These are phyloP conservation scores for Chlamydotis undulata DNA, from an alignment of 2,113 vertebrate genomes.

Conservation along the genomic window DNA sequence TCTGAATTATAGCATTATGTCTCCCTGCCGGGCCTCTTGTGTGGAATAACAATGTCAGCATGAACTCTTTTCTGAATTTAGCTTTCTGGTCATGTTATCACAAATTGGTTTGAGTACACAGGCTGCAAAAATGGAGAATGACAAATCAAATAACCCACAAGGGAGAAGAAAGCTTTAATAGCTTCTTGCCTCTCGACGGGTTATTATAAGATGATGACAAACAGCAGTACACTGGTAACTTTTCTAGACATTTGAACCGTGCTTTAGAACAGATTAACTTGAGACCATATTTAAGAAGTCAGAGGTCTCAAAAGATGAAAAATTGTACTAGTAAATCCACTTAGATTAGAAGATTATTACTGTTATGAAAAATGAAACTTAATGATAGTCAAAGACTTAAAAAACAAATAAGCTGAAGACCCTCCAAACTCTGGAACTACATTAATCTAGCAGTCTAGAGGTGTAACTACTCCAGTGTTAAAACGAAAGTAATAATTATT, in stretches of 20 bases:
- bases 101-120: slow-evolving; percentile 63
- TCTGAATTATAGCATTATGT: slow-evolving; percentile 28
- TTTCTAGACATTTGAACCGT: background rate
- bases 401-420: background rate
- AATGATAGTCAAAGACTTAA: background rate
- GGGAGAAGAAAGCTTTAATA: slow-evolving; percentile 48
- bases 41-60: slow-evolving; percentile 50
- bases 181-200: slow-evolving; percentile 25
- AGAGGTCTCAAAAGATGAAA: slow-evolving; percentile 22
- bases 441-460: background rate
- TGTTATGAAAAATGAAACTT: background rate
- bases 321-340: background rate
- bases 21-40: slow-evolving; percentile 21
- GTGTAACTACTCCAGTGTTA: background rate
- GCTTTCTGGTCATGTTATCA: slow-evolving; percentile 58
- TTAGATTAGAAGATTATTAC: background rate
- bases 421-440: background rate
- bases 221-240: slow-evolving; percentile 20
- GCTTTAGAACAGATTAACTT: slow-evolving; percentile 35
- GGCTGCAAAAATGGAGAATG: slow-evolving; percentile 43
- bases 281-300: slow-evolving; percentile 18
- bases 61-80: slow-evolving; percentile 59
- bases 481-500: background rate
- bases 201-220: slow-evolving; percentile 55
- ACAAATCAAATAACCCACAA: slow-evolving; percentile 62